A percentile compares a stretch with the other conserved stretches of the same genome.
phyloP scores from a whole-genome alignment of 2,888 invertebrate species.

The Laspeyria flexula region DNA sequence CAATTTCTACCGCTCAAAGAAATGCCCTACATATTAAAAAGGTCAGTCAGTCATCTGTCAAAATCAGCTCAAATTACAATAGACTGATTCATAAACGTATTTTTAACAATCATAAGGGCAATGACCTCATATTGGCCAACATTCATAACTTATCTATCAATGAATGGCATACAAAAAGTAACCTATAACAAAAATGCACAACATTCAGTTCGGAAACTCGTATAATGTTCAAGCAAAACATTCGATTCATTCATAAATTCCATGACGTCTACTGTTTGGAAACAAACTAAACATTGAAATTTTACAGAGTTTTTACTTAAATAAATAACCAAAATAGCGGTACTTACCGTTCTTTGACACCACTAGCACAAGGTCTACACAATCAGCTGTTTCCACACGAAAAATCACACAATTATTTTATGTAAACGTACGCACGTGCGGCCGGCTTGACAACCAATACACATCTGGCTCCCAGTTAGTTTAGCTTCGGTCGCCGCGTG shows the following conservation, averaged over 20 bases:
- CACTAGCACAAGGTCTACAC: constrained; percentile 44
- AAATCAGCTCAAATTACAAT: constrained; percentile 18
- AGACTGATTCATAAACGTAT: constrained; percentile 33
- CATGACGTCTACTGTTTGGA: constrained; percentile 37
- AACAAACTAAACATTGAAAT: constrained; percentile 26
- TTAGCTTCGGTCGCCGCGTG: constrained; percentile 49
- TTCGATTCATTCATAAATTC: constrained; percentile 44
- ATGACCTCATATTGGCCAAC: constrained; percentile 25
- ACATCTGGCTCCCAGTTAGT: constrained; percentile 49
- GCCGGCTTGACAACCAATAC: constrained; percentile 50
- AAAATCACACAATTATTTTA: constrained; percentile 39
- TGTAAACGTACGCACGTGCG: constrained; percentile 53
- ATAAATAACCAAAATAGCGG: constrained; percentile 26
- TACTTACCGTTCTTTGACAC: constrained; percentile 33
- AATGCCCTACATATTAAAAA: neutral
- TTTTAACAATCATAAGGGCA: constrained; percentile 33
- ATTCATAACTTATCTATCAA: constrained; percentile 7
- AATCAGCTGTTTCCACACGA: constrained; percentile 56
- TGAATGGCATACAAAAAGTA: constrained; percentile 10
- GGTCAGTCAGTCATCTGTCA: constrained; percentile 8
- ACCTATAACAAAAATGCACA: constrained; percentile 12
- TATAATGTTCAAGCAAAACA: constrained; percentile 28
- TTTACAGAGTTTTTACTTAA: constrained; percentile 14
- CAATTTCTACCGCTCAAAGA: no score
- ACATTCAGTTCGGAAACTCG: constrained; percentile 2